phyloP scores from a whole-genome alignment of 2,888 invertebrate species.

The Phalera bucephala region DNA sequence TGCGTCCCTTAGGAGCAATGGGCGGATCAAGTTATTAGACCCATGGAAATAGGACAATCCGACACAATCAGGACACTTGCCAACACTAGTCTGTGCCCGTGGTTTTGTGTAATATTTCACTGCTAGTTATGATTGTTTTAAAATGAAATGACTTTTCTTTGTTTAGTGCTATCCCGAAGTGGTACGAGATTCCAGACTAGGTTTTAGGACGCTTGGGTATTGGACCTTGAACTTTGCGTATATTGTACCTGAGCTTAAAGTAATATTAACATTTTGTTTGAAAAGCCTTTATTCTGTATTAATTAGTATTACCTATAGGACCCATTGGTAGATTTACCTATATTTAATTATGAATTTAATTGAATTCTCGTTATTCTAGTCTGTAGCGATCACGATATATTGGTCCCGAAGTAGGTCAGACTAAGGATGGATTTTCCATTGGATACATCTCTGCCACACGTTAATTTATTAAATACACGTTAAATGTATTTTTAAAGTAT shows the following conservation, averaged over 20 bases:
- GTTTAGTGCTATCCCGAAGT: conserved; percentile 17
- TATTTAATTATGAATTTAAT: no score
- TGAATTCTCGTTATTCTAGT: no score
- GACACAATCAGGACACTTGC: neutral
- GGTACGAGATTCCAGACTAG: conserved; percentile 8
- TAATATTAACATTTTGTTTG: neutral
- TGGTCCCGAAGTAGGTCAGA: no score
- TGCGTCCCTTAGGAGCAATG: neutral
- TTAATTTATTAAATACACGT: no score
- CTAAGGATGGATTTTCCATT: no score
- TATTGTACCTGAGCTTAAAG: neutral
- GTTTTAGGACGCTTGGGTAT: no score
- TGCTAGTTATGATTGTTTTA: conserved; percentile 14
- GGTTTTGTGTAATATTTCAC: conserved; percentile 19
- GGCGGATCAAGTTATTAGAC: neutral
- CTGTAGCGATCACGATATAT: no score
- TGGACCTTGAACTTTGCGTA: neutral
- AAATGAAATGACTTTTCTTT: conserved; percentile 15
- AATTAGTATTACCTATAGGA: no score
- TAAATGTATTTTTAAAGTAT: no score
- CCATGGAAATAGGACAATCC: neutral
- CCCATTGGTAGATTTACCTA: no score
- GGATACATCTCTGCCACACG: no score
- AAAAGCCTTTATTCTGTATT: neutral
- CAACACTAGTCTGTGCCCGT: conserved; percentile 3